A percentile compares a stretch with the other conserved stretches of the same genome.
Conservation (phyloP, 2,888 invertebrate species). For the Brachypalpus laphriformis region DNA sequence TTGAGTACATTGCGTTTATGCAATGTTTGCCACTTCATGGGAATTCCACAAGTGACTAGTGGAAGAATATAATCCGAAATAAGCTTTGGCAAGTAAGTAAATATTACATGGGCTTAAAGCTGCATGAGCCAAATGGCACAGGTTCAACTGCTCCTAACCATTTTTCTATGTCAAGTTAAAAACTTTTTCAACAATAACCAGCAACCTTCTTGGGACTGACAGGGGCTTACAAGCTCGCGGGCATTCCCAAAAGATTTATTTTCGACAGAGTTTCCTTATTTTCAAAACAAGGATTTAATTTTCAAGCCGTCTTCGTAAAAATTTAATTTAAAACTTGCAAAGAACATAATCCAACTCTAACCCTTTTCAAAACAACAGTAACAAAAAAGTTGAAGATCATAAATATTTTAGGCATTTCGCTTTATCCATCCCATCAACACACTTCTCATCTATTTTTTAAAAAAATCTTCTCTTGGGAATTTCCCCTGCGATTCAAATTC, state of each 20-base stretch:
- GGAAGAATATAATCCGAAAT: no score
- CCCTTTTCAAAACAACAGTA: constrained; percentile 17
- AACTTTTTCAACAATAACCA: background rate
- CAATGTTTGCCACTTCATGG: no score
- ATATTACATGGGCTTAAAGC: no score
- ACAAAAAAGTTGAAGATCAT: constrained; percentile 7
- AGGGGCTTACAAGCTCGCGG: background rate
- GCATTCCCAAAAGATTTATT: background rate
- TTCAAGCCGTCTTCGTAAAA: background rate
- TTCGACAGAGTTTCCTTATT: background rate
- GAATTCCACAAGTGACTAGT: no score
- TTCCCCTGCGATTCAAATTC: constrained; percentile 19
- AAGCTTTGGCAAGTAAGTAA: no score
- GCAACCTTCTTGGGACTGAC: background rate
- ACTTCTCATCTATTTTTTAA: background rate
- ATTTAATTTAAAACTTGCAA: constrained; percentile 28
- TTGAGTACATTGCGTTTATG: no score
- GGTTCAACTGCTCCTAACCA: no score
- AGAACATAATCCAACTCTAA: constrained; percentile 21
- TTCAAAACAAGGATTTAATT: background rate
- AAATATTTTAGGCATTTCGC: constrained; percentile 6
- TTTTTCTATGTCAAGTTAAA: background rate
- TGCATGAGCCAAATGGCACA: no score
- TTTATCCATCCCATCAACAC: background rate
- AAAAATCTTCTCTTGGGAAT: constrained; percentile 2